These are phyloP conservation scores for Rhinatrema bivittatum DNA, from an alignment of 2,797 vertebrate genomes.

Conservation along the genomic window DNA sequence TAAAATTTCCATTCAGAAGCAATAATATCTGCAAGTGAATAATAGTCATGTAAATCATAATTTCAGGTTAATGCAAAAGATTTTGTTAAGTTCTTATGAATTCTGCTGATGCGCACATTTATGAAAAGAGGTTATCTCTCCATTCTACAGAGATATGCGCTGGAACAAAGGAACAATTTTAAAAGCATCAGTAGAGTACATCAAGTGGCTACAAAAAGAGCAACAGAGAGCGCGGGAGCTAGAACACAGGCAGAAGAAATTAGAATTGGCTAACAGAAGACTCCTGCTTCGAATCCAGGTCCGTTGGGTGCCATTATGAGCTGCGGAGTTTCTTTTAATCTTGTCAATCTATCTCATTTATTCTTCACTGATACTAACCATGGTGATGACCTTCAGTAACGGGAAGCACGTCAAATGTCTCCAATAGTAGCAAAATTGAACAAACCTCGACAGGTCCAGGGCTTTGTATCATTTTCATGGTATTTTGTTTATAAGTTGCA, in stretches of 20 bases:
- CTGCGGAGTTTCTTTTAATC: conserved; percentile 11
- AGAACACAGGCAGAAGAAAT: conserved; percentile 91
- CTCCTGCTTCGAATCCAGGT: conserved; percentile 96
- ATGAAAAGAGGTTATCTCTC: conserved; percentile 84
- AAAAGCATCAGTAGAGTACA: conserved; percentile 98
- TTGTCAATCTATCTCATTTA: not conserved
- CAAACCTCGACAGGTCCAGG: too few species aligned
- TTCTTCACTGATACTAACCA: conserved; percentile 4
- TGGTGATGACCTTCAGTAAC: not conserved
- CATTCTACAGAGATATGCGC: conserved; percentile 91
- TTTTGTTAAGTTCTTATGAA: conserved; percentile 77
- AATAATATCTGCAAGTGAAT: conserved; percentile 97
- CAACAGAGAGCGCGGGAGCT: conserved; percentile 91
- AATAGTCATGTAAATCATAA: conserved; percentile 96
- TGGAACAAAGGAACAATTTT: conserved; percentile 99
- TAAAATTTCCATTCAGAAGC: conserved; percentile 97
- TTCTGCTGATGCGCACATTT: conserved; percentile 81
- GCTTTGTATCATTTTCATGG: too few species aligned
- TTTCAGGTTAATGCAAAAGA: conserved; percentile 93
- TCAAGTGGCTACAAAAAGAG: conserved; percentile 98
- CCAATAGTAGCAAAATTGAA: too few species aligned
- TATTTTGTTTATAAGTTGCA: too few species aligned
- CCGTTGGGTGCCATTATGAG: conserved; percentile 23
- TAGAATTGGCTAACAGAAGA: conserved; percentile 87
- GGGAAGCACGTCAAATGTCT: too few species aligned